phyloP scores from a whole-genome alignment of 2,113 vertebrate genomes.

The Petroica traversi region DNA sequence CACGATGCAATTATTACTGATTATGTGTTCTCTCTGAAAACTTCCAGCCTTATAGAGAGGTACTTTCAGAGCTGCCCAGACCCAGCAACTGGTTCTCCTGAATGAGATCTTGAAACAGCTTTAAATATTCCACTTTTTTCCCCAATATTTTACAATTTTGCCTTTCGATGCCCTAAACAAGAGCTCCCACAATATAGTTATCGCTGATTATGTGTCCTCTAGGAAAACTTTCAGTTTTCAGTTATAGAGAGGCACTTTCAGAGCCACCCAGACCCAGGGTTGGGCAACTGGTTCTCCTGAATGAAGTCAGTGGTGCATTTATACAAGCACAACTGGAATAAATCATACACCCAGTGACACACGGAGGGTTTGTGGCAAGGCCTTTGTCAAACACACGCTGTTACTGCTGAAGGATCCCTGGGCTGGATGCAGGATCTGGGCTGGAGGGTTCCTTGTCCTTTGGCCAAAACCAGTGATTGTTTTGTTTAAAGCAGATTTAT shows the following conservation, averaged over 20 bases:
- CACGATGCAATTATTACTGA: neutral
- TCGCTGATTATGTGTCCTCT: too few relatives aligned
- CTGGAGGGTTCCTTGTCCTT: neutral
- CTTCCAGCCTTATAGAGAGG: fast-evolving
- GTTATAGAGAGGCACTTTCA: too few relatives aligned
- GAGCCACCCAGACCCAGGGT: too few relatives aligned
- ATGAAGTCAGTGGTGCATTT: conserved; percentile 25
- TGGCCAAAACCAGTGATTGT: neutral
- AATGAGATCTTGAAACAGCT: too few relatives aligned
- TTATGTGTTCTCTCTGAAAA: neutral
- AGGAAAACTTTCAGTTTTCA: too few relatives aligned
- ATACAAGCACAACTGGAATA: neutral
- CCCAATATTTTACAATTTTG: neutral
- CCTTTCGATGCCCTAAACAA: neutral
- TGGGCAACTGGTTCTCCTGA: conserved; percentile 30
- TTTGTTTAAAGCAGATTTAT: neutral
- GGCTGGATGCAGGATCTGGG: neutral
- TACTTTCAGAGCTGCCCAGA: neutral
- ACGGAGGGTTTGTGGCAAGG: neutral
- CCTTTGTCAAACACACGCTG: neutral
- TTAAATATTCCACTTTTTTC: too few relatives aligned
- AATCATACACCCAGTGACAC: neutral
- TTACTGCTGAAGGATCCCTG: neutral
- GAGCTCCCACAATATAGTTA: neutral
- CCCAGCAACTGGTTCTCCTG: too few relatives aligned